A percentile compares a stretch with the other conserved stretches of the same genome.
These are phyloP conservation scores for Epinephelus cyanopodus DNA, from an alignment of 2,113 vertebrate species.

Conservation along the genomic window DNA sequence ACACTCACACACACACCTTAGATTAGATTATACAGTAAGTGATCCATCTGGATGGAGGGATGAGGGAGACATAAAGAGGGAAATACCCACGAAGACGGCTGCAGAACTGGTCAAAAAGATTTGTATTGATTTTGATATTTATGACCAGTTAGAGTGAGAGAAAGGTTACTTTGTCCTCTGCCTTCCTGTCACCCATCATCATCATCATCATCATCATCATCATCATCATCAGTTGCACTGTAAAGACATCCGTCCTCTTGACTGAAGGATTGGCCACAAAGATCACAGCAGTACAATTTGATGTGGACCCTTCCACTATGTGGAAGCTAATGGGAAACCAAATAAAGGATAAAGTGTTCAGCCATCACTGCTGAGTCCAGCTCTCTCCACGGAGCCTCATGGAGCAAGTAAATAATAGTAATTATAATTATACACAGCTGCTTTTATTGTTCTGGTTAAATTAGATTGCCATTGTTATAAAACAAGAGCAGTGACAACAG, in stretches of 20 bases:
- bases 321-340: constrained; percentile 13
- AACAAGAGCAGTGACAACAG: too few relatives aligned
- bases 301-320: constrained; percentile 11
- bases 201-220: neutral
- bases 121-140: constrained; percentile 63
- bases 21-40: constrained; percentile 40
- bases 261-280: constrained; percentile 6
- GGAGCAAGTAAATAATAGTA: neutral
- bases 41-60: constrained; percentile 24
- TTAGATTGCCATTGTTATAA: neutral
- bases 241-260: constrained; percentile 7
- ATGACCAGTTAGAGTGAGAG: neutral
- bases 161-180: neutral
- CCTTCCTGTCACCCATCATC: constrained; percentile 21
- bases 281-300: neutral
- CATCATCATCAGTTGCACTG: neutral
- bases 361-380: neutral
- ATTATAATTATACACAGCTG: neutral
- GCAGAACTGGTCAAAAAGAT: constrained; percentile 30
- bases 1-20: neutral
- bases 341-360: neutral
- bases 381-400: neutral
- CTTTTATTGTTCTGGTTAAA: neutral
- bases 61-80: neutral
- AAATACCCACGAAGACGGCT: constrained; percentile 7